Evolutionary conservation across 1,140 invertebrate genomes (phyloP).

Genomic region (Aricia agestis): DNA sequence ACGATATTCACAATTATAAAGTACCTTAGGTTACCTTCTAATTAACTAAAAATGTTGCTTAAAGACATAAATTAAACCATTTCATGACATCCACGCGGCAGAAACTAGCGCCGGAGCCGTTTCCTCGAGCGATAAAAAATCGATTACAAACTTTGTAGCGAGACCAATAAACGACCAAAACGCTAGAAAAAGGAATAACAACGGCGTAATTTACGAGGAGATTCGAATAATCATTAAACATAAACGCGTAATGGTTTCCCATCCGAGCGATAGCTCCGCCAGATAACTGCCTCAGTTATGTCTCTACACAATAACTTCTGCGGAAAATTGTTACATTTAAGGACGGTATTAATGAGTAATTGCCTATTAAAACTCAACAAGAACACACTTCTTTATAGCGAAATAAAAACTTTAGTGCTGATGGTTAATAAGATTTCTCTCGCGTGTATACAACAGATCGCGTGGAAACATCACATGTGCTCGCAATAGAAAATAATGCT

Average conservation of each 20-base stretch:
- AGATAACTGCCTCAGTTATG: conserved; percentile 62
- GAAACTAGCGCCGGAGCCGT: background rate
- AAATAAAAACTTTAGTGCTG: conserved; percentile 37
- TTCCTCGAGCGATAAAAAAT: background rate
- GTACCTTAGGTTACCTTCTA: background rate
- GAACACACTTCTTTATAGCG: conserved; percentile 53
- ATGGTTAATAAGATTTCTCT: conserved; percentile 28
- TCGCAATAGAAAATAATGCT: background rate
- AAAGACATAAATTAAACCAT: background rate
- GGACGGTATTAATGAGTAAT: conserved; percentile 63
- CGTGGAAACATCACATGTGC: conserved; percentile 1
- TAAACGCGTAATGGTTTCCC: conserved; percentile 65
- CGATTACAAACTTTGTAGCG: conserved; percentile 34
- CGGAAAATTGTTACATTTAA: conserved; percentile 62
- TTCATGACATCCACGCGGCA: background rate
- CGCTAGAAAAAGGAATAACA: conserved; percentile 39
- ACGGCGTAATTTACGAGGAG: conserved; percentile 57
- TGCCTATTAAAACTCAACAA: conserved; percentile 54
- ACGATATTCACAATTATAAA: no score
- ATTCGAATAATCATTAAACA: conserved; percentile 68
- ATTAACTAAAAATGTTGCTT: background rate
- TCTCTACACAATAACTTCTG: conserved; percentile 64
- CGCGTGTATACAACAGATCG: background rate
- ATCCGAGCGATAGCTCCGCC: conserved; percentile 59
- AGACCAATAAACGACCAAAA: background rate